These are phyloP conservation scores for Ypsolopha scabrella DNA, from an alignment of 2,888 invertebrate species.

Conservation along the genomic window DNA sequence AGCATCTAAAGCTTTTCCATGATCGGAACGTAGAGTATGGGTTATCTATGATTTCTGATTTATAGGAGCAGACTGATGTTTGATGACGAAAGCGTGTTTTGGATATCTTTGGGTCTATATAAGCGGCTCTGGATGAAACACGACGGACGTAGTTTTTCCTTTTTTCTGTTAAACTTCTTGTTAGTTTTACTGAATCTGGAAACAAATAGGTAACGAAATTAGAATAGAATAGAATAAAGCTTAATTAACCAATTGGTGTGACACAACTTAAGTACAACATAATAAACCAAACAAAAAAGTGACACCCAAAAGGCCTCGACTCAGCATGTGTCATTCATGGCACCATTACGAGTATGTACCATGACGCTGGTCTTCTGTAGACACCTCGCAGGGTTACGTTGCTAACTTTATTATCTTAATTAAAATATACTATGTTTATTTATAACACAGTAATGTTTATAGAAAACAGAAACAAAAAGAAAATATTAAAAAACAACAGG, in stretches of 20 bases:
- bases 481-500: no score
- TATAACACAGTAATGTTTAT: no score
- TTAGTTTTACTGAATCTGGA: conserved; percentile 64
- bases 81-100: conserved; percentile 38
- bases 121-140: conserved; percentile 70
- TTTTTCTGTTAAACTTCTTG: conserved; percentile 70
- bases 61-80: conserved; percentile 52
- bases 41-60: conserved; percentile 40
- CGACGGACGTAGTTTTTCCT: conserved; percentile 75
- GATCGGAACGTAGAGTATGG: conserved; percentile 56
- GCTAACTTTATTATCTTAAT: no score
- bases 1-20: conserved; percentile 58
- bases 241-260: no score
- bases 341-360: no score
- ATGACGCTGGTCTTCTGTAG: no score
- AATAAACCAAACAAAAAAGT: not conserved
- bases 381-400: no score
- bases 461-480: no score
- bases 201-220: conserved; percentile 7
- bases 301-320: no score
- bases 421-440: no score
- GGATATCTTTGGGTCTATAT: conserved; percentile 37
- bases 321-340: no score
- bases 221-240: no score
- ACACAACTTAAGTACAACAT: not conserved